Base-by-base conservation (phyloP, 2,888 invertebrate species). In the Pandemis cinnamomeana region DNA sequence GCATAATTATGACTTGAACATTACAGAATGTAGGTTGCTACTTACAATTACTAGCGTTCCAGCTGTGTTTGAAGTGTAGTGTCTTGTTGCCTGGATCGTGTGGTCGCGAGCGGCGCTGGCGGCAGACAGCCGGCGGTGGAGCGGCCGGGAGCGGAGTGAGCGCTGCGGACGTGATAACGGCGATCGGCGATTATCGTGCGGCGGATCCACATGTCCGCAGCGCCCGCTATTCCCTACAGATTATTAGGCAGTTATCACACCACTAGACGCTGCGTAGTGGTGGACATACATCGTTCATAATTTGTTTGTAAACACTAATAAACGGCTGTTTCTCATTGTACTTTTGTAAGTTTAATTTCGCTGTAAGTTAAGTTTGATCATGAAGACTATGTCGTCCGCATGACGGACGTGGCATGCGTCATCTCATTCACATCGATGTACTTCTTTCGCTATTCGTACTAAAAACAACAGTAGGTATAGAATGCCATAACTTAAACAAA, bases 131-230 rank as follows among this genome's bases (percentile, higher is more conserved):
- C 89, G 89, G 80, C 79, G 85, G 85, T 82, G 86, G 77, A 83
- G 89, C 84, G 86, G 80, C 87, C 86, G 86, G 86, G 86, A 83
- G 81, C 84, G 83, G 84, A 91, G 84, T 91, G 91, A 88, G 82
- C 77, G 72, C 84, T 84, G 83, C 90, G 88, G 90, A 90, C 91
- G 88, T 86, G 93, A 93, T 93, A 93, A 91, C 89, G 81, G 77
- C 87, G 88, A 92, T 91, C 90, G 83, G 77, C 86, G 92, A 92
- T 92, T 89, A 93, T 89, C 64, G 64, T 7, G 15, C 91, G 86
- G 82, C 81, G 85, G 85, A 87, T 87, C 88, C 84, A 81, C 83
- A 82, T 82, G 83, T 82, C 79, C 81, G 79, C 78, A 78, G 78
- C 78, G 46, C 46, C 46, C 46, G 63, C 46, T 64, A 77, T 77